phyloP scores from a whole-genome alignment of 2,113 vertebrate genomes.

The Philantomba maxwellii region DNA sequence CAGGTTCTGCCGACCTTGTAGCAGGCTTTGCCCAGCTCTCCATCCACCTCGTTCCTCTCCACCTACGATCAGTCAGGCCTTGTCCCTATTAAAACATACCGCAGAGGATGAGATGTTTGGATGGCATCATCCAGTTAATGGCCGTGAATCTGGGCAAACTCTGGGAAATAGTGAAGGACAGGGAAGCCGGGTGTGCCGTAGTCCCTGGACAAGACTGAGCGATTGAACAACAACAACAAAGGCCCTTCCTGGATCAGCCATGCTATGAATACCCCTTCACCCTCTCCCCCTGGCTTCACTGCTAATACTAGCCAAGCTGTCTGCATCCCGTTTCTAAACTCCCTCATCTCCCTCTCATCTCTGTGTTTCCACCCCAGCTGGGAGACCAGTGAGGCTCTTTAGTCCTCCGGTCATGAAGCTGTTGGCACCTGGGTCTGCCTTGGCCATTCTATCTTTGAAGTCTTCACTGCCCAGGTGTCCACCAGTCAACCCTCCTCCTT shows the following conservation, averaged over 20 bases:
- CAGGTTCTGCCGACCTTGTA: background rate
- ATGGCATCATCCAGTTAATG: background rate
- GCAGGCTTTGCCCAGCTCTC: background rate
- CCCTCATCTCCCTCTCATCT: background rate
- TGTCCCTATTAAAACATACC: background rate
- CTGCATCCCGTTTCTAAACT: background rate
- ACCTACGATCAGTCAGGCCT: background rate
- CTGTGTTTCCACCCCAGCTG: background rate
- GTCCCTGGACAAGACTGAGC: background rate
- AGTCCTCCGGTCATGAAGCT: background rate
- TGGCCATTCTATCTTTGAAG: background rate
- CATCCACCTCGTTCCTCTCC: background rate
- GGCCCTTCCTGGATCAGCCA: background rate
- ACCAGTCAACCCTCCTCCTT: background rate
- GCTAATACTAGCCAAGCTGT: background rate
- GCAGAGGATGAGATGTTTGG: background rate
- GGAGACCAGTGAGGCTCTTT: background rate
- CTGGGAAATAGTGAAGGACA: background rate
- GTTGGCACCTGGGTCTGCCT: background rate
- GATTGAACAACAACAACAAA: background rate
- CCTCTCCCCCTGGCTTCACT: background rate
- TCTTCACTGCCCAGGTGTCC: background rate
- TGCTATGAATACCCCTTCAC: background rate
- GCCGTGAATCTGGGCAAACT: background rate
- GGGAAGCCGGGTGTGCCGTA: background rate